phyloP scores from a whole-genome alignment of 2,113 vertebrate genomes.

The Galbula dea region DNA sequence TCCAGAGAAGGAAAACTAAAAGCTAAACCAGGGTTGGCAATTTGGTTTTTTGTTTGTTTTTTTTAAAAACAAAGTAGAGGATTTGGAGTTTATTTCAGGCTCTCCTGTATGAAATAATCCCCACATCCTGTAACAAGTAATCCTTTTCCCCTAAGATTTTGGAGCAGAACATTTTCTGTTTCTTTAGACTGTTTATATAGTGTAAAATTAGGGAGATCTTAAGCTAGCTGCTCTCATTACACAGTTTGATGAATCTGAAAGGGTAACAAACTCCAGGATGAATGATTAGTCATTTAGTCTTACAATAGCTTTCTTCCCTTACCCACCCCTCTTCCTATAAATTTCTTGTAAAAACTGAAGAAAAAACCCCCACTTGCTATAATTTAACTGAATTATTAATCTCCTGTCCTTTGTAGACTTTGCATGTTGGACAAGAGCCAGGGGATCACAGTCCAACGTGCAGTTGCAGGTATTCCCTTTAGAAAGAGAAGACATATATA shows the following conservation, averaged over 20 bases:
- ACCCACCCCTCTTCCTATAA: slow-evolving; percentile 13
- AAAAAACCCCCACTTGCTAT: neutral
- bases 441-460: slow-evolving; percentile 10
- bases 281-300: slow-evolving; percentile 30
- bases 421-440: slow-evolving; percentile 50
- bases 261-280: slow-evolving; percentile 41
- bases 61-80: neutral
- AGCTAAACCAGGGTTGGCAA: too few species aligned
- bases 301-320: slow-evolving; percentile 22
- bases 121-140: neutral
- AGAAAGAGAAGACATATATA: slow-evolving; percentile 14
- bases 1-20: neutral
- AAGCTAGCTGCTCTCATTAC: slow-evolving; percentile 14
- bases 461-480: slow-evolving; percentile 52
- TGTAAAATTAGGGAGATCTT: slow-evolving; percentile 16
- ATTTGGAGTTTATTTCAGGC: neutral
- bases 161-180: neutral
- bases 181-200: neutral
- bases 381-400: slow-evolving; percentile 71
- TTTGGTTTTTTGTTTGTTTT: too few species aligned
- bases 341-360: neutral
- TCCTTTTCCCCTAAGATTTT: neutral
- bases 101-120: neutral
- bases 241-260: slow-evolving; percentile 15
- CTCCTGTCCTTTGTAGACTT: slow-evolving; percentile 34